Evolutionary conservation across 2,888 invertebrate species (phyloP), one percentile per base, ranked within the genome.

Genomic region (Oscheius sp.): DNA sequence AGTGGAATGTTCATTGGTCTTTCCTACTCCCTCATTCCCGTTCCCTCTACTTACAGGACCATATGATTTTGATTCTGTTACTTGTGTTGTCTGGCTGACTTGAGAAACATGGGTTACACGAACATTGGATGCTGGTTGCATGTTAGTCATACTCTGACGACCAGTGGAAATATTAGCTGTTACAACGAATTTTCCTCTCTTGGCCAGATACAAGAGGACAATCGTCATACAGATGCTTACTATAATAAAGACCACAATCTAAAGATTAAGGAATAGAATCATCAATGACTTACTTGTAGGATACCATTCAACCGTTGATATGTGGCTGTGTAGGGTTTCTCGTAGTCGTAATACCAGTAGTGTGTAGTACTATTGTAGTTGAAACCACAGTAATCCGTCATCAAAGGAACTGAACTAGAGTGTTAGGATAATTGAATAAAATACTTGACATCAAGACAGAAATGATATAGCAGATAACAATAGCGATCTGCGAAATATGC

Each of bases 321-420:
- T n/a, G 36, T n/a, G n/a, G n/a, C 24, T 22, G 47, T 62, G 32
- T 47, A 62, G 1, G 62, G 62, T 33, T 62, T 62, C 3, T 30
- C 1, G 33, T 32, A 45, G 32, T 62, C 47, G 20, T 62, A 62
- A 30, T 33, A 45, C 62, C 62, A 62, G 14, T 62, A 62, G 22
- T 62, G 30, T 1, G 26, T 24, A 14, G 30, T 28, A 9, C 5
- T 33, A n/a, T 47, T 30, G 24, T 62, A 62, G n/a, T 32, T 33
- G 33, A 47, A 62, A 4, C 62, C 62, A 30, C 47, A 62, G 47
- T 47, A 62, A 8, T 30, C 22, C 8, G 62, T 62, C 22, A 62
- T 22, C 9, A 62, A 26, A 0, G 62, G 62, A 20, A 32, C 59
- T 59, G 59, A 8, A 59, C 8, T 14, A 26, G 17, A 2, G 14